These are phyloP conservation scores for Hyposoter dolosus DNA, from an alignment of 2,888 invertebrate species.

Conservation along the genomic window DNA sequence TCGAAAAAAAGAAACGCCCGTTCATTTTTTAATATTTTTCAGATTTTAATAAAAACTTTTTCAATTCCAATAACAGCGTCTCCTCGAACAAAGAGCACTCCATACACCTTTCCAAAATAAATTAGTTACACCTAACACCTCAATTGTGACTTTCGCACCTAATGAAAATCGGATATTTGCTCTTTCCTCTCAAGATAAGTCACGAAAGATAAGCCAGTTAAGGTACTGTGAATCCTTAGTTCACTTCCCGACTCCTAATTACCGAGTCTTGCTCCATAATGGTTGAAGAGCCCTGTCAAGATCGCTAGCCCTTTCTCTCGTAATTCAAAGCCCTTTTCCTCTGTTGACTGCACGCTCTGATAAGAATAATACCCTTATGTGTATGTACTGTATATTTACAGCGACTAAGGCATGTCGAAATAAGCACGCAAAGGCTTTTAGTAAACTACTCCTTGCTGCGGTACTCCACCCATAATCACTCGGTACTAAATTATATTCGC, in stretches of 20 bases:
- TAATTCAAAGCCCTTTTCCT: constrained; percentile 32
- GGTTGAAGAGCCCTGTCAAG: constrained; percentile 53
- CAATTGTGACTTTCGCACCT: constrained; percentile 17
- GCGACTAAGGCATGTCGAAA: constrained; percentile 68
- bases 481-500: not conserved
- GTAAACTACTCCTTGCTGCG: constrained; percentile 17
- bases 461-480: constrained; percentile 3
- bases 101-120: not conserved
- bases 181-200: constrained; percentile 61
- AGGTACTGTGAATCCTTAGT: constrained; percentile 19
- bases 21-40: too few relatives aligned
- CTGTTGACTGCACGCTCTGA: constrained; percentile 74
- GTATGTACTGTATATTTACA: constrained; percentile 78
- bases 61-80: not conserved
- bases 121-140: constrained; percentile 32
- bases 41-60: too few relatives aligned
- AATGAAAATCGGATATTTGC: constrained; percentile 60
- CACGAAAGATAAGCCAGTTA: constrained; percentile 35
- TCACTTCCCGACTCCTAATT: constrained; percentile 33
- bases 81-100: not conserved
- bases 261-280: constrained; percentile 25
- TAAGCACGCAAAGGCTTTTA: constrained; percentile 74
- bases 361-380: constrained; percentile 77
- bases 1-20: not conserved
- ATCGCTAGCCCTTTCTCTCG: constrained; percentile 49